A percentile compares a stretch with the other conserved stretches of the same genome.
These are phyloP conservation scores for Acanthopagrus latus DNA, from an alignment of 2,797 vertebrate genomes.

Conservation along the genomic window DNA sequence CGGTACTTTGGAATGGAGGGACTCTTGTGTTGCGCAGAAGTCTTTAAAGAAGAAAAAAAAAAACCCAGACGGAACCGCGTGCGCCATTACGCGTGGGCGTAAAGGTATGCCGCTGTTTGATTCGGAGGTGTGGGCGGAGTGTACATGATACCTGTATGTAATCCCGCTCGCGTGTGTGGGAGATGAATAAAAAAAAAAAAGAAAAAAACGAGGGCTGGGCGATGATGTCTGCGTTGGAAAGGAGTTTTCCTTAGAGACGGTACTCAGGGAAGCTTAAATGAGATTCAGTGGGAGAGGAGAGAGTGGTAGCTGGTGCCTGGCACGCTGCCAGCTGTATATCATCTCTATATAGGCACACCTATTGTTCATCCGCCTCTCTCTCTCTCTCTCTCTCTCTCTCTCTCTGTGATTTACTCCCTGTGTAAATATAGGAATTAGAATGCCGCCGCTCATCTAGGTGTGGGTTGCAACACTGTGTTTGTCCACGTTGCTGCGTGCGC, in stretches of 20 bases:
- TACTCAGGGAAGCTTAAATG: constrained; percentile 64
- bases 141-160: constrained; percentile 50
- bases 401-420: constrained; percentile 27
- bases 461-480: constrained; percentile 24
- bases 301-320: constrained; percentile 59
- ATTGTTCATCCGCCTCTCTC: constrained; percentile 50
- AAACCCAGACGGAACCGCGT: constrained; percentile 51
- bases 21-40: constrained; percentile 59
- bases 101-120: constrained; percentile 52
- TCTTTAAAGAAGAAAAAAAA: constrained; percentile 56
- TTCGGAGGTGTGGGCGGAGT: constrained; percentile 52
- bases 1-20: constrained; percentile 69
- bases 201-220: constrained; percentile 46
- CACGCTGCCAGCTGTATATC: constrained; percentile 54
- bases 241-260: constrained; percentile 61
- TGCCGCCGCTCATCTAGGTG: constrained; percentile 20
- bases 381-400: neutral
- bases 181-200: neutral
- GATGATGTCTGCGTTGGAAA: constrained; percentile 67
- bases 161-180: constrained; percentile 30
- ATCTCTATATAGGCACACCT: constrained; percentile 35
- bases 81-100: constrained; percentile 31
- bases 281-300: constrained; percentile 64
- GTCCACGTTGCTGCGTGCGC: neutral
- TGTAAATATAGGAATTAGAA: constrained; percentile 27